Base-by-base conservation (phyloP, 2,888 invertebrate genomes). In the Tigriopus californicus region DNA sequence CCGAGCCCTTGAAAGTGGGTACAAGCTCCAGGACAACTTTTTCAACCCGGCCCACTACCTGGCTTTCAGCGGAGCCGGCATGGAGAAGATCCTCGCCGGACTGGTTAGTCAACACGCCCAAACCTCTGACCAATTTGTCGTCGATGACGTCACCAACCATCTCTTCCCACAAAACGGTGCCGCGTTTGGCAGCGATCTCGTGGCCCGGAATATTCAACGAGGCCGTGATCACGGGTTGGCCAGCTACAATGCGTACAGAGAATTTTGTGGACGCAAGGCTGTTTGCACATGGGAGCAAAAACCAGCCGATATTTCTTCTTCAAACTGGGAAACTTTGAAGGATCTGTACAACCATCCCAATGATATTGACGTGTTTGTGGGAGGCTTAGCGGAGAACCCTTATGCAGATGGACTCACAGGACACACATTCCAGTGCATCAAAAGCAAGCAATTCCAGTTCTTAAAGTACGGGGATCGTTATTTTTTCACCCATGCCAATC, bases 361-460 rank as follows among this genome's bases (percentile, higher is more conserved):
- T 67, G 95, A 95, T 70, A 89, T 95, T 61, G 89, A 95, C 71
- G 75, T 95, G 1, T 95, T 95, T 79, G 87, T 92, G 0, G 95
- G 94, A 25, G 86, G 90, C 2, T 83, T 95, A 82, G 85, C 88
- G 65, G 85, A 87, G 69, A 75, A 84, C 11, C 41, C 54, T 12
- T 3, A 8, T 3, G n/a, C 8, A 18, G 41, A 18, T 18, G 25
- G 33, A 12, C 33, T 54, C 1, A 18, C 41, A 10, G 54, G 54
- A n/a, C n/a, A 8, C 5, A 41, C 41, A n/a, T 54, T 54, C 90
- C 11, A 77, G 2, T 41, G 87, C 68, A 85, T 97, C 66, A 89
- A 97, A 33, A 33, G 4, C 33, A 33, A 33, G 8, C 94, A 95
- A 73, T 92, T 92, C 74, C 75, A 85, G 58, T 85, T 86, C 67